Evolutionary conservation across 2,888 invertebrate genomes (phyloP), one percentile per base, ranked within the genome.

Genomic region (Marronus borbonicus): DNA sequence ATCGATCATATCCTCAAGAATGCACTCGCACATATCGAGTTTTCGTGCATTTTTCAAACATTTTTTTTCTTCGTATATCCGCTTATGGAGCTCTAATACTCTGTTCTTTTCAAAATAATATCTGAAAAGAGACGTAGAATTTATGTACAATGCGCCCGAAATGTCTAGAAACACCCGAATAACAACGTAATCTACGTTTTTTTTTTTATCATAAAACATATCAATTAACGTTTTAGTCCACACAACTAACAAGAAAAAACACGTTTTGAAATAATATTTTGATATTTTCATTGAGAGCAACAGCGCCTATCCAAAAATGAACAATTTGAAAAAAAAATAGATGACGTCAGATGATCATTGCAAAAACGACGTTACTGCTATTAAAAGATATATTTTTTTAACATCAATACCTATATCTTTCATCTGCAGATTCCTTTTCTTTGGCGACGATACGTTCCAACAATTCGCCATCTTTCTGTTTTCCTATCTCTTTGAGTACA

Each of bases 1-100:
- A 84, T 92, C 91, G 1, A 91, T 87, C 1, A 93, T 84, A 65
- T 92, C 91, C n/a, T 90, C 83, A 58, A 92, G 83, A 0, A 91
- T 90, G 1, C 91, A 90, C 58, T 87, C 87, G 82, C 92, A 93
- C 76, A 91, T 88, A 80, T 89, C 88, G 77, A 89, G 88, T 80
- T 90, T 89, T 80, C 90, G 88, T 79, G 89, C 87, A 50, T 88
- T 87, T 86, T 90, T 90, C 76, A 89, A 88, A 83, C 88, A 89
- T 84, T 89, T 86, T 86, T 91, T 91, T 83, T 91, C 90, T 1
- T 88, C 89, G 82, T 90, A 91, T n/a, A 93, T 85, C 82, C 86
- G 90, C 69, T 87, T 87, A 78, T 91, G 91, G 3, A 93, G 87
- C 82, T 90, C 90, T 69, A 89, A 84, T 78, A 90, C 89, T 75